Percentiles rank a stretch among this genome's conserved stretches.
These are phyloP conservation scores for Phengaris arion DNA, from an alignment of 2,888 invertebrate genomes.

Conservation along the genomic window DNA sequence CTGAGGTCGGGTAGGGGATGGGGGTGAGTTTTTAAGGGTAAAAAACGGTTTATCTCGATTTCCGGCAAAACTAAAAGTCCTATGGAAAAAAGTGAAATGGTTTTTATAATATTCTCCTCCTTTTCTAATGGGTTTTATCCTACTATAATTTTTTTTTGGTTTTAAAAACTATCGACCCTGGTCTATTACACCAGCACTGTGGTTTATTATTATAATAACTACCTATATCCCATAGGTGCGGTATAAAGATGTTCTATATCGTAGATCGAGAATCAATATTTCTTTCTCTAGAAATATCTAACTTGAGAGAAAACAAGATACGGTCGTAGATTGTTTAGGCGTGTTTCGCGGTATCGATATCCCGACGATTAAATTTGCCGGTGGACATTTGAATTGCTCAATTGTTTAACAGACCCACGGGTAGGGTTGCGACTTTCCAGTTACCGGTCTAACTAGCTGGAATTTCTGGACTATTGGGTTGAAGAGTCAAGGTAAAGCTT, in stretches of 20 bases:
- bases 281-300: constrained; percentile 11
- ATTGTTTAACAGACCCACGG: constrained; percentile 22
- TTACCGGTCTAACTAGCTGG: background rate
- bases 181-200: too few species aligned
- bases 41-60: too few species aligned
- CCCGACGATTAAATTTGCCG: constrained; percentile 18
- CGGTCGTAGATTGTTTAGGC: constrained; percentile 3
- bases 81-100: too few species aligned
- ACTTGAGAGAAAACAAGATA: constrained; percentile 17
- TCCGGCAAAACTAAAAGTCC: too few species aligned
- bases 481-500: background rate
- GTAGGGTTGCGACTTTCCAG: background rate
- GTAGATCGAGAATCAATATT: background rate
- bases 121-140: too few species aligned
- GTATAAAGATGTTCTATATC: background rate
- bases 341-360: constrained; percentile 23
- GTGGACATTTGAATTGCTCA: constrained; percentile 28
- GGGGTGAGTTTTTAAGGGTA: too few species aligned
- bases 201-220: too few species aligned
- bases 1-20: too few species aligned
- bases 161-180: too few species aligned
- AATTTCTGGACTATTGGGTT: background rate
- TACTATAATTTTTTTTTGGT: too few species aligned
- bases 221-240: background rate
- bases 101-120: too few species aligned